Evolutionary conservation across 2,113 vertebrate genomes (phyloP).

Genomic region (Ophiodon elongatus): DNA sequence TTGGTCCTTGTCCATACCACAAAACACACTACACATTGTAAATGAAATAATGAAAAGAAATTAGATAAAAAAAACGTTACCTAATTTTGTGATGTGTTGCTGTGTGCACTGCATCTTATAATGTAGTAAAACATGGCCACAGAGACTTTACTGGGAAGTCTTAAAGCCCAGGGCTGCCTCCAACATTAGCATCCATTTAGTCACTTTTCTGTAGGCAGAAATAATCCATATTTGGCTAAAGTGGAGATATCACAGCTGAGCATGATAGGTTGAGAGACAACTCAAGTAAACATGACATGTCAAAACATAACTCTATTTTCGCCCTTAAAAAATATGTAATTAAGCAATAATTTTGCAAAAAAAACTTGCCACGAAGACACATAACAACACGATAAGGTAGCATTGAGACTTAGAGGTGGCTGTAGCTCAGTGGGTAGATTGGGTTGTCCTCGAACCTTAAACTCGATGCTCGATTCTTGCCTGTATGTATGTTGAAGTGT

Average conservation of each 20-base stretch:
- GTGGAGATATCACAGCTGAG: neutral
- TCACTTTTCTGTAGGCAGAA: neutral
- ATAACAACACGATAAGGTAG: neutral
- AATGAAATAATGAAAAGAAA: neutral
- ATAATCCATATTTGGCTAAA: neutral
- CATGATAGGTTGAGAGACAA: neutral
- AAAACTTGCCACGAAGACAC: neutral
- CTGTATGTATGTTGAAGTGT: neutral
- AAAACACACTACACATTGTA: neutral
- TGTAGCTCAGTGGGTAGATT: neutral
- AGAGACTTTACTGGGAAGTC: neutral
- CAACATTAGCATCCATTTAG: neutral
- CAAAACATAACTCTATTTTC: neutral
- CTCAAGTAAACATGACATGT: neutral
- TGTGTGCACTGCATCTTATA: neutral
- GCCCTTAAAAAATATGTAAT: neutral
- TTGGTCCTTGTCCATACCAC: neutral
- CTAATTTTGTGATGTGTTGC: too few relatives aligned
- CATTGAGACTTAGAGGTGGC: neutral
- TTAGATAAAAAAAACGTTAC: neutral
- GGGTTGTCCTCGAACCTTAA: neutral
- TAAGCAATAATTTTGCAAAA: neutral
- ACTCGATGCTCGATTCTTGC: too few relatives aligned
- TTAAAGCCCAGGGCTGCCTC: neutral
- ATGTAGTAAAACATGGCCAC: neutral